These are phyloP conservation scores for Danaus melanippus DNA, from an alignment of 1,140 invertebrate species.

Conservation along the genomic window DNA sequence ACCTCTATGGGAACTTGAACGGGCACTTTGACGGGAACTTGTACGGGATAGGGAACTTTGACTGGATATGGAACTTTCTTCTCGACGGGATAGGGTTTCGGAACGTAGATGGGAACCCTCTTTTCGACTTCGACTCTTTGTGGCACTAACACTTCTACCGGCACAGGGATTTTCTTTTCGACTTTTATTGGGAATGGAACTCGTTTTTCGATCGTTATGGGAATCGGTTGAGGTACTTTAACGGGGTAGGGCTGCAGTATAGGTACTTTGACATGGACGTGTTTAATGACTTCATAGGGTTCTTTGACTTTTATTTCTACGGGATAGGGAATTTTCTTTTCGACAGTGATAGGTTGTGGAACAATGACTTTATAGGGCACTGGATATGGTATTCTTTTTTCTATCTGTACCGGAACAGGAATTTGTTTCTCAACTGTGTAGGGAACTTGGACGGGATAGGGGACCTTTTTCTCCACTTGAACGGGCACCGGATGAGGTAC, in stretches of 20 bases:
- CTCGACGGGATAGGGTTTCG: constrained; percentile 77
- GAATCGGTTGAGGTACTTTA: constrained; percentile 65
- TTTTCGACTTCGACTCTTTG: constrained; percentile 73
- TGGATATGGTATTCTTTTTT: constrained; percentile 71
- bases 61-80: constrained; percentile 77
- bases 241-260: constrained; percentile 67
- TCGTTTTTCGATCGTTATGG: constrained; percentile 71
- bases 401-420: constrained; percentile 63
- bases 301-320: constrained; percentile 72
- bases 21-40: constrained; percentile 69
- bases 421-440: constrained; percentile 71
- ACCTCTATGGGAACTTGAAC: constrained; percentile 61
- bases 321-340: constrained; percentile 73
- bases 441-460: constrained; percentile 62
- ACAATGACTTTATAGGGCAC: constrained; percentile 65
- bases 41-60: constrained; percentile 68
- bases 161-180: constrained; percentile 65
- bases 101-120: constrained; percentile 72
- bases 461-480: constrained; percentile 73
- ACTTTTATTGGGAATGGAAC: constrained; percentile 72
- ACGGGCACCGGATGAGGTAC: constrained; percentile 67
- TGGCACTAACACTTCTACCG: constrained; percentile 63
- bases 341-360: constrained; percentile 74
- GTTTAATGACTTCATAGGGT: constrained; percentile 72
- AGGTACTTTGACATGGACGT: constrained; percentile 70